Conservation (phyloP, 2,888 invertebrate genomes). For the Didymodactylos carnosus region DNA sequence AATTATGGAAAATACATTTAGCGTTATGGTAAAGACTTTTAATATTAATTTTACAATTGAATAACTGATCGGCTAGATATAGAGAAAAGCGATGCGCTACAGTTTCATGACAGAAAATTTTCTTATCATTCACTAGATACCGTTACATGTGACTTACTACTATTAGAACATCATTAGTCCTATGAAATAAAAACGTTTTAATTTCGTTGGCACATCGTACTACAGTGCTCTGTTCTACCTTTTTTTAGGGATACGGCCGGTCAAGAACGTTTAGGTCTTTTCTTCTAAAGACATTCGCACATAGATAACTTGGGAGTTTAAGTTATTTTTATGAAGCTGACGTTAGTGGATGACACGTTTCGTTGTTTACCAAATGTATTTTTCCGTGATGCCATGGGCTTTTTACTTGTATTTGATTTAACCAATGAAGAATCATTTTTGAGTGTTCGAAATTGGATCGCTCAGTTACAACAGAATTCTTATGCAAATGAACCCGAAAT, state of each 20-base stretch:
- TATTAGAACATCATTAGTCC: too few relatives aligned
- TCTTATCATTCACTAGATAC: too few relatives aligned
- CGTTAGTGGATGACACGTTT: too few relatives aligned
- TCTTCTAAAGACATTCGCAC: too few relatives aligned
- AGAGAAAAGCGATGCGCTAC: too few relatives aligned
- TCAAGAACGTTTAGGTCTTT: conserved; percentile 39
- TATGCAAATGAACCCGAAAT: conserved; percentile 11
- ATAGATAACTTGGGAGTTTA: too few relatives aligned
- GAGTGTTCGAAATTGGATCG: conserved; percentile 11
- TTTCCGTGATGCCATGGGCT: conserved; percentile 26
- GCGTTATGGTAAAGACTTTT: conserved; percentile 3
- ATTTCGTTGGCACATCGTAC: too few relatives aligned
- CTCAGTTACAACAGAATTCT: conserved; percentile 2
- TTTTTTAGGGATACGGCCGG: conserved; percentile 6
- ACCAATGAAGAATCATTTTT: conserved; percentile 10
- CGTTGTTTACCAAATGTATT: conserved; percentile 23
- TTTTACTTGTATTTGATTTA: conserved; percentile 11
- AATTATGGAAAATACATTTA: not conserved
- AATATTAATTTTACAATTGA: too few relatives aligned
- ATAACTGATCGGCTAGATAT: too few relatives aligned
- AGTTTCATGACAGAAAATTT: too few relatives aligned
- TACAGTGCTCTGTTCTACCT: not conserved
- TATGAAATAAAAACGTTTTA: not conserved
- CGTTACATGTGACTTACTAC: too few relatives aligned
- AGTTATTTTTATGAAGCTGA: too few relatives aligned